Evolutionary conservation across 2,113 vertebrate species (phyloP).

Genomic region (Crotalus helleri): DNA sequence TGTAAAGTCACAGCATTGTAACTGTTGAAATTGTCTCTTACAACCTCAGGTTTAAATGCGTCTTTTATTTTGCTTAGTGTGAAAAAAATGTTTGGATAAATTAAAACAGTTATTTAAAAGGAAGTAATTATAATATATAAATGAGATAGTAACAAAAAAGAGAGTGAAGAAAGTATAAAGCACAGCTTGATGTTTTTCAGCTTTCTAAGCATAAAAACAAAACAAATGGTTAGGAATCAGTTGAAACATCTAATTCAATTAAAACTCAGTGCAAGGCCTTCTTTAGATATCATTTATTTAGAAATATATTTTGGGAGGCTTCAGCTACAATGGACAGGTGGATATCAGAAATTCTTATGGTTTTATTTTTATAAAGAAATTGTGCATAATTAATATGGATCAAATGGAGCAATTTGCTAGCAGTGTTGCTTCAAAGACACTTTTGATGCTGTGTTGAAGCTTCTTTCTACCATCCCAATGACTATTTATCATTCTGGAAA

Average conservation of each 20-base stretch:
- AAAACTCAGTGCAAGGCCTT: constrained; percentile 51
- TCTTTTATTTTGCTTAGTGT: background rate
- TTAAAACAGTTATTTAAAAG: constrained; percentile 1
- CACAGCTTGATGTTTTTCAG: constrained; percentile 40
- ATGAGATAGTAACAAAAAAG: background rate
- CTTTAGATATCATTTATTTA: constrained; percentile 49
- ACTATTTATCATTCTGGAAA: constrained; percentile 20
- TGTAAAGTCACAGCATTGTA: background rate
- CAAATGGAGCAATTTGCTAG: constrained; percentile 50
- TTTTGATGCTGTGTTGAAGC: constrained; percentile 21
- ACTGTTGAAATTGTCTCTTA: background rate
- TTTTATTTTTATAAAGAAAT: constrained; percentile 58
- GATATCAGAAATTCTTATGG: constrained; percentile 41
- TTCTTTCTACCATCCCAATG: background rate
- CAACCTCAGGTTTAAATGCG: background rate
- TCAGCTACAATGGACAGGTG: constrained; percentile 30
- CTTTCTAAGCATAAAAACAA: constrained; percentile 56
- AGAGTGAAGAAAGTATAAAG: background rate
- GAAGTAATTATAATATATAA: background rate
- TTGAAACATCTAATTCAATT: constrained; percentile 65
- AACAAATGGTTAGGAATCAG: constrained; percentile 59
- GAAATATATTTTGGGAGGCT: constrained; percentile 51
- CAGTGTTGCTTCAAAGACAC: constrained; percentile 26
- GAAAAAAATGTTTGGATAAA: constrained; percentile 13
- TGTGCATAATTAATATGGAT: constrained; percentile 57